Evolutionary conservation across 2,888 invertebrate species (phyloP).

Genomic region (Drosophila anomalata): DNA sequence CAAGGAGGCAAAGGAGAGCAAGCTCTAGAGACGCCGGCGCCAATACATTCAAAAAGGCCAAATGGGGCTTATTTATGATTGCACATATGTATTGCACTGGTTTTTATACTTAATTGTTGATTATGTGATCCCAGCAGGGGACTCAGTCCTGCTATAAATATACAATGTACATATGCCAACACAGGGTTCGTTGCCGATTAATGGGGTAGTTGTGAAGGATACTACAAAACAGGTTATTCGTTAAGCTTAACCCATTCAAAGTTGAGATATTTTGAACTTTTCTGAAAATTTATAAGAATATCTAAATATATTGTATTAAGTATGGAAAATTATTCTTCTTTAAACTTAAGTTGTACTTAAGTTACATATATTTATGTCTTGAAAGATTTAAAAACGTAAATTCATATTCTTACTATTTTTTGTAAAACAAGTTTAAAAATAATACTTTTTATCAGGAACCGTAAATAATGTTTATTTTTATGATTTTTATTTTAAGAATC

Average conservation of each 20-base stretch:
- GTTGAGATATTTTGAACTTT: not conserved
- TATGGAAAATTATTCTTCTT: no score
- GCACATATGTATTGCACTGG: constrained; percentile 50
- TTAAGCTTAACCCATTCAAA: constrained; percentile 7
- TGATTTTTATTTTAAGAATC: no score
- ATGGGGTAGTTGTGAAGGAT: constrained; percentile 60
- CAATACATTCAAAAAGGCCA: constrained; percentile 32
- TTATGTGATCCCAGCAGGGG: constrained; percentile 46
- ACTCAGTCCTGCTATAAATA: constrained; percentile 43
- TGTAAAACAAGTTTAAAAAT: no score
- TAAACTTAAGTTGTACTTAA: no score
- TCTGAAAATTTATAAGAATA: not conserved
- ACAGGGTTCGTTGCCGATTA: constrained; percentile 41
- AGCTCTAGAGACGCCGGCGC: constrained; percentile 54
- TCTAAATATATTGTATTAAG: no score
- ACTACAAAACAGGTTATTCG: constrained; percentile 56
- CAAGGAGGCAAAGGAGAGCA: constrained; percentile 85
- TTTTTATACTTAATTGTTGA: constrained; percentile 66
- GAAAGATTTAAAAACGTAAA: no score
- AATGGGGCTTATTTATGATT: constrained; percentile 58
- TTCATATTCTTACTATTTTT: no score
- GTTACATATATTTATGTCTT: no score
- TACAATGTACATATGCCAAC: constrained; percentile 41
- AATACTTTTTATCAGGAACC: no score
- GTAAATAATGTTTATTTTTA: no score